Percentiles rank a stretch among this genome's conserved stretches.
phyloP scores from a whole-genome alignment of 1,140 invertebrate species.

The Atta cephalotes region DNA sequence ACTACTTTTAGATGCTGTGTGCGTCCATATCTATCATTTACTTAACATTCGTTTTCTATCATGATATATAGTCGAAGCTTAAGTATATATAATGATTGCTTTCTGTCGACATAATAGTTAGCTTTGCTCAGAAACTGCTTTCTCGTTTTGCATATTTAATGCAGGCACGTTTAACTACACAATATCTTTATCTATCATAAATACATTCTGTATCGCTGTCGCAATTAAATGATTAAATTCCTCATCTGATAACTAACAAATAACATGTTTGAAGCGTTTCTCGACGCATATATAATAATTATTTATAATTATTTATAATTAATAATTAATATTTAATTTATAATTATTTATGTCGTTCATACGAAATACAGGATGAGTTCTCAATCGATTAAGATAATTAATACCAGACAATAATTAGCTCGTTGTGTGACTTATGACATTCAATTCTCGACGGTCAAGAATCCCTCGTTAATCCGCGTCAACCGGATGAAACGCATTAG shows the following conservation, averaged over 20 bases:
- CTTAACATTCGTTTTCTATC: slow-evolving; percentile 19
- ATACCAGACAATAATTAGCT: slow-evolving; percentile 67
- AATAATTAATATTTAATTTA: slow-evolving; percentile 30
- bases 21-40: background rate
- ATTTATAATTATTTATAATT: background rate
- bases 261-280: background rate
- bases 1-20: background rate
- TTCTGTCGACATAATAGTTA: slow-evolving; percentile 30
- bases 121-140: background rate
- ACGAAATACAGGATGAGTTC: background rate
- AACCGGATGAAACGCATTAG: slow-evolving; percentile 71
- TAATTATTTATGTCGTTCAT: background rate
- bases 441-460: slow-evolving; percentile 67
- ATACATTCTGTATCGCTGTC: background rate
- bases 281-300: background rate
- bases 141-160: slow-evolving; percentile 52
- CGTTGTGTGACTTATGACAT: slow-evolving; percentile 63
- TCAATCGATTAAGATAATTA: slow-evolving; percentile 56
- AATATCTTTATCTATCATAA: slow-evolving; percentile 43
- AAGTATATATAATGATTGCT: slow-evolving; percentile 40
- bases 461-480: slow-evolving; percentile 75
- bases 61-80: background rate
- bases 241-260: background rate
- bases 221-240: slow-evolving; percentile 36
- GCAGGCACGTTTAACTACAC: slow-evolving; percentile 1